Conservation (phyloP, 2,113 vertebrate species). For the Chunga burmeisteri region DNA sequence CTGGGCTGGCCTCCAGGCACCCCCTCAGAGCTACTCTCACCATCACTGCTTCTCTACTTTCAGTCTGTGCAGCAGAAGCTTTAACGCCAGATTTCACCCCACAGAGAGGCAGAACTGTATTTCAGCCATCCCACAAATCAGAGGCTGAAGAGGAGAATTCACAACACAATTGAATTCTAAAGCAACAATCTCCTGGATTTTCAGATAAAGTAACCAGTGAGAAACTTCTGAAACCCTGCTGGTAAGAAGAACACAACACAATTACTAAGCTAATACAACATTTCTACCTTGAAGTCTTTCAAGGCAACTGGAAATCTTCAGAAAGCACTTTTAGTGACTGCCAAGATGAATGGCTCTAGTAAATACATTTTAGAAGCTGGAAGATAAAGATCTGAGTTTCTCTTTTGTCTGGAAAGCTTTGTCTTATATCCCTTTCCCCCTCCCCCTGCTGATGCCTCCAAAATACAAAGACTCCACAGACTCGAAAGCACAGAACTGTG, state of each 20-base stretch:
- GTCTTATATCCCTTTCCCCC: neutral
- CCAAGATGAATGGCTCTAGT: neutral
- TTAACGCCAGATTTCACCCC: neutral
- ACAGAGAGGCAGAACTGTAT: rapidly evolving
- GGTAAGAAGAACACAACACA: neutral
- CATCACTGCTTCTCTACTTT: rapidly evolving
- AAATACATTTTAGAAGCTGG: neutral
- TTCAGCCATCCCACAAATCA: neutral
- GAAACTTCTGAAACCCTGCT: neutral
- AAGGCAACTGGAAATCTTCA: neutral
- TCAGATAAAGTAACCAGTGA: neutral
- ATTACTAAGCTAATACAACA: neutral
- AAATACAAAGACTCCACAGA: neutral
- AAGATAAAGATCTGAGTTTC: neutral
- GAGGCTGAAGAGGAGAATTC: neutral
- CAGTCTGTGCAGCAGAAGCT: rapidly evolving
- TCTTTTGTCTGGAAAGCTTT: neutral
- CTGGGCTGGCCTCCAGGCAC: rapidly evolving
- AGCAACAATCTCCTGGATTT: neutral
- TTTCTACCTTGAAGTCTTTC: neutral
- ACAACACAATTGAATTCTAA: neutral
- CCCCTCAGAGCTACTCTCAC: no score
- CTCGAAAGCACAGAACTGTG: neutral
- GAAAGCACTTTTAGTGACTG: neutral
- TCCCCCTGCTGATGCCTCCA: neutral